Evolutionary conservation across 2,888 invertebrate species (phyloP).

Genomic region (Heliconius hortense): DNA sequence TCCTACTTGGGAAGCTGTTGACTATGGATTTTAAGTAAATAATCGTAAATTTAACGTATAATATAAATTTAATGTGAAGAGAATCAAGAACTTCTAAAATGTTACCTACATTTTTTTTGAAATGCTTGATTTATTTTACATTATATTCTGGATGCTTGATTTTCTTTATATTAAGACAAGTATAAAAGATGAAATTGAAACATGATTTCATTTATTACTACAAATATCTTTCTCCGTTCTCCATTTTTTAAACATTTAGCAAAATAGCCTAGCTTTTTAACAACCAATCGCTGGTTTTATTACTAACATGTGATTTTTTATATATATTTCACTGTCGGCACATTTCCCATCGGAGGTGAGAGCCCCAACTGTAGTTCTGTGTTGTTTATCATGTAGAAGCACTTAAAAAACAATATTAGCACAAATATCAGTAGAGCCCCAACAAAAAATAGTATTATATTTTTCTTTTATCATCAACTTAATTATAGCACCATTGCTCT

Average conservation of each 20-base stretch:
- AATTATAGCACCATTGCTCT: conserved; percentile 23
- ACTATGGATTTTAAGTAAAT: not conserved
- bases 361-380: not conserved
- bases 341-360: too few species aligned
- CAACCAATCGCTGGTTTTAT: not conserved
- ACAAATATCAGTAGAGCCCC: not conserved
- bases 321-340: not conserved
- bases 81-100: not conserved
- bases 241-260: not conserved
- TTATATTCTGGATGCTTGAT: too few species aligned
- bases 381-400: not conserved
- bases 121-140: too few species aligned
- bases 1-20: not conserved
- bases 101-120: too few species aligned
- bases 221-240: not conserved
- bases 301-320: not conserved
- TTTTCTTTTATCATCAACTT: not conserved
- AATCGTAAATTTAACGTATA: not conserved
- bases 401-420: not conserved
- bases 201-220: too few species aligned
- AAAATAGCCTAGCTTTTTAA: not conserved
- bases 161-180: too few species aligned
- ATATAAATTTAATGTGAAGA: not conserved
- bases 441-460: conserved; percentile 1
- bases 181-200: not conserved